Conservation (phyloP, 1,140 invertebrate species). For the Antheraea pernyi region DNA sequence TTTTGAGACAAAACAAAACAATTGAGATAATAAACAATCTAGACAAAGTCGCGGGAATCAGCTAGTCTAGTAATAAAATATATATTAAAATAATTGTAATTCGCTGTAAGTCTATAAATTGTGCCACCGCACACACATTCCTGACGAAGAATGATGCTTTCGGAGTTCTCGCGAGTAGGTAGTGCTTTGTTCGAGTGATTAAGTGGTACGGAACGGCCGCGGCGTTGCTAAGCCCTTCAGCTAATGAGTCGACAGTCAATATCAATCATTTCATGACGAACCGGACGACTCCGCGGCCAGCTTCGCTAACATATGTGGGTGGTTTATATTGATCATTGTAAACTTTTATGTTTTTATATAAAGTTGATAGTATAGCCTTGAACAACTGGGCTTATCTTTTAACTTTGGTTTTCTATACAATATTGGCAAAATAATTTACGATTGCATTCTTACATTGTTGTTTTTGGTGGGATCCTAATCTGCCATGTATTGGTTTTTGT, state of each 20-base stretch:
- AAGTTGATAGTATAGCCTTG: background rate
- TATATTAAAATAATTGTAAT: too few relatives aligned
- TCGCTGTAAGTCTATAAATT: background rate
- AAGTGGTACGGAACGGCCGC: slow-evolving; percentile 59
- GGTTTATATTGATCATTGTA: slow-evolving; percentile 36
- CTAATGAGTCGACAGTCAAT: slow-evolving; percentile 75
- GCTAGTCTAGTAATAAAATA: too few relatives aligned
- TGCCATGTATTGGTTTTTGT: too few relatives aligned
- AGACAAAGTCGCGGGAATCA: too few relatives aligned
- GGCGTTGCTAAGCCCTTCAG: slow-evolving; percentile 72
- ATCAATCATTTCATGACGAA: slow-evolving; percentile 70
- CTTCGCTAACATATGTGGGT: slow-evolving; percentile 41
- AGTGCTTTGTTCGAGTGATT: slow-evolving; percentile 78
- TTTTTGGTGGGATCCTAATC: too few relatives aligned
- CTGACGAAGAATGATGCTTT: slow-evolving; percentile 78
- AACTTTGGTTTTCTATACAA: too few relatives aligned
- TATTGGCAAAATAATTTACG: too few relatives aligned
- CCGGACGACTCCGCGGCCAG: slow-evolving; percentile 40
- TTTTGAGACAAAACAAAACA: too few relatives aligned
- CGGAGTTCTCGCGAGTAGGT: slow-evolving; percentile 71
- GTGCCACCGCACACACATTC: slow-evolving; percentile 55
- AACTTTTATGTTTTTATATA: background rate
- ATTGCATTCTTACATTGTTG: too few relatives aligned
- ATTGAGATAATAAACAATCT: too few relatives aligned
- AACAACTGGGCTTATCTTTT: too few relatives aligned